Percentiles rank a stretch among this genome's conserved stretches.
phyloP scores from a whole-genome alignment of 2,888 invertebrate species.

The Cantharis lateralis region DNA sequence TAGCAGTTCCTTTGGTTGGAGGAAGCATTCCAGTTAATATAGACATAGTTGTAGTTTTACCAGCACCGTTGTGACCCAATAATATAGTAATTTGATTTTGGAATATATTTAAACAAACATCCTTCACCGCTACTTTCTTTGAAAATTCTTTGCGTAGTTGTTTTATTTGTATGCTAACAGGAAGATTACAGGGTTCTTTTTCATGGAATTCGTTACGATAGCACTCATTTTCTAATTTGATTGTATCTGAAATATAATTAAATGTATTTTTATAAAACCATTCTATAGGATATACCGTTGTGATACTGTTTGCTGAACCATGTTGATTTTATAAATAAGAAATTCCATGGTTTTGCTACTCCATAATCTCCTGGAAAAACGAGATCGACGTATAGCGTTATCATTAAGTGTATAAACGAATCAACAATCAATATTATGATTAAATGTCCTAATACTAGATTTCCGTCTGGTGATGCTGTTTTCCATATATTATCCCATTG shows the following conservation, averaged over 20 bases:
- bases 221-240: not conserved
- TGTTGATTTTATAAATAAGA: slow-evolving; percentile 17
- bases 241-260: not conserved
- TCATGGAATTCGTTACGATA: slow-evolving; percentile 54
- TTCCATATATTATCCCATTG: slow-evolving; percentile 68
- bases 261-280: not conserved
- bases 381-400: slow-evolving; percentile 86
- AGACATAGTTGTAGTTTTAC: slow-evolving; percentile 92
- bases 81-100: slow-evolving; percentile 87
- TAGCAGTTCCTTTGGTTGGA: slow-evolving; percentile 70
- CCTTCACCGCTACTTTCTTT: slow-evolving; percentile 65
- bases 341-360: slow-evolving; percentile 29
- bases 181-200: slow-evolving; percentile 57
- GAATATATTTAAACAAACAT: slow-evolving; percentile 79
- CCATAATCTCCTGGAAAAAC: slow-evolving; percentile 72
- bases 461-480: slow-evolving; percentile 69
- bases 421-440: slow-evolving; percentile 74
- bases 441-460: slow-evolving; percentile 70
- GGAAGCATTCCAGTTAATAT: slow-evolving; percentile 84
- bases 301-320: slow-evolving; percentile 19
- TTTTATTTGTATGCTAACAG: slow-evolving; percentile 60
- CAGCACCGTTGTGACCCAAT: slow-evolving; percentile 83
- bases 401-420: slow-evolving; percentile 69
- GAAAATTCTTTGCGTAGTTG: slow-evolving; percentile 67
- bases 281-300: not conserved